phyloP scores from a whole-genome alignment of 2,113 vertebrate species.

The Ailuropoda melanoleuca region DNA sequence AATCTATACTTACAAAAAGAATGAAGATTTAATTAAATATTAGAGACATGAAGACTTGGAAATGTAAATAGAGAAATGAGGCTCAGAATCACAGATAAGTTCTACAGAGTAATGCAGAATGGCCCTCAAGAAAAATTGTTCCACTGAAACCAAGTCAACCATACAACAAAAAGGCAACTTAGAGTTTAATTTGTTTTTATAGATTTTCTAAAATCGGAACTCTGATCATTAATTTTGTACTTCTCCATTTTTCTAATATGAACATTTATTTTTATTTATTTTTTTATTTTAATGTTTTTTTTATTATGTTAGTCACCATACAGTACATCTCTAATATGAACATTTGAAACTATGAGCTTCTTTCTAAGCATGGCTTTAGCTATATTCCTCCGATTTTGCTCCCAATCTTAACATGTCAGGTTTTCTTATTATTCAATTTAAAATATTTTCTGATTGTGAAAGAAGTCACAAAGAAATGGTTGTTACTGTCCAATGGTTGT shows the following conservation, averaged over 20 bases:
- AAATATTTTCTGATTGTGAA: not conserved
- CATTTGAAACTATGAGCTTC: not conserved
- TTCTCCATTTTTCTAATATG: not conserved
- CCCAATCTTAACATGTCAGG: not conserved
- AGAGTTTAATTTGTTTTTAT: not conserved
- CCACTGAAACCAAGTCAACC: not conserved
- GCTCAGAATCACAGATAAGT: not conserved
- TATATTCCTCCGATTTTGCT: not conserved
- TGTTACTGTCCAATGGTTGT: too few species aligned
- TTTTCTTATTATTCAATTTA: not conserved
- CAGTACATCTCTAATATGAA: not conserved
- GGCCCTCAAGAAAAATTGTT: not conserved
- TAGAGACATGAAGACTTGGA: not conserved
- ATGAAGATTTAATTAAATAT: constrained; percentile 3
- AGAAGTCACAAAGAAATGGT: too few species aligned
- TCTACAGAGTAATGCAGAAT: not conserved
- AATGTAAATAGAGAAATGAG: not conserved
- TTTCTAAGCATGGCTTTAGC: not conserved
- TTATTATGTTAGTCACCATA: too few species aligned
- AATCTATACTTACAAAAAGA: not conserved
- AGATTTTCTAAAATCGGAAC: not conserved
- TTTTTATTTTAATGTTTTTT: too few species aligned
- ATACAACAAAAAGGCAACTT: not conserved
- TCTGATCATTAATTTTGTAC: not conserved
- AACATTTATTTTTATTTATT: not conserved